Conservation (phyloP, 2,888 invertebrate species). For the Cataglyphis albicans region DNA sequence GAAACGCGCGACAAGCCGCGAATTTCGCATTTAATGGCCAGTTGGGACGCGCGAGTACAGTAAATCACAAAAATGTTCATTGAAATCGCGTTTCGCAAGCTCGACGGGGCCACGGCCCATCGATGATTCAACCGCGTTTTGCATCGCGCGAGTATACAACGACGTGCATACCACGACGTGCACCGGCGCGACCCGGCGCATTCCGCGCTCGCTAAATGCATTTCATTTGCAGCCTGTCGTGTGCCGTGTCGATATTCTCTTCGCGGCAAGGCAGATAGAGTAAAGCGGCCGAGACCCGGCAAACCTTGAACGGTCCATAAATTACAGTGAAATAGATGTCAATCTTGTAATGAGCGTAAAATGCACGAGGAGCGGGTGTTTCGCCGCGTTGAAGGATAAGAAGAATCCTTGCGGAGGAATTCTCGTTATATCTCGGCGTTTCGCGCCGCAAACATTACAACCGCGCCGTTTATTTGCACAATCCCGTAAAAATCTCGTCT, state of each 20-base stretch:
- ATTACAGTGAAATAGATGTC: conserved; percentile 79
- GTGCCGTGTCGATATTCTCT: conserved; percentile 52
- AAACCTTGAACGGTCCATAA: conserved; percentile 71
- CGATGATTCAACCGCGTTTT: conserved; percentile 72
- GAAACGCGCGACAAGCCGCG: background rate
- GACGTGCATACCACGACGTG: conserved; percentile 52
- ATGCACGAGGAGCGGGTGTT: conserved; percentile 58
- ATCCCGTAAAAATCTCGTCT: conserved; percentile 64
- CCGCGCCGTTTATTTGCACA: conserved; percentile 71
- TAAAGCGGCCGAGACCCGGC: conserved; percentile 36
- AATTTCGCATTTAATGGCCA: conserved; percentile 15
- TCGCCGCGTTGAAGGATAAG: conserved; percentile 65
- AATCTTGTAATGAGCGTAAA: conserved; percentile 77
- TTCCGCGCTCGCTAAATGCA: conserved; percentile 63
- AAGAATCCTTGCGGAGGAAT: conserved; percentile 52
- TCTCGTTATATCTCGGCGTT: conserved; percentile 14
- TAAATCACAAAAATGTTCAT: conserved; percentile 50
- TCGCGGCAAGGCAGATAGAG: conserved; percentile 44
- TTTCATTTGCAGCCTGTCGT: conserved; percentile 46
- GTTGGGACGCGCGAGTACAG: conserved; percentile 21
- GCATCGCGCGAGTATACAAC: conserved; percentile 49
- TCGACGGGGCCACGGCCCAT: conserved; percentile 20
- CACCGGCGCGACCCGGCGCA: conserved; percentile 62
- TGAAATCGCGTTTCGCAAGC: conserved; percentile 67
- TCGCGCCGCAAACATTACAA: conserved; percentile 57